Evolutionary conservation across 2,113 vertebrate genomes (phyloP), one percentile per base, ranked within the genome.

Genomic region (Tragelaphus scriptus): DNA sequence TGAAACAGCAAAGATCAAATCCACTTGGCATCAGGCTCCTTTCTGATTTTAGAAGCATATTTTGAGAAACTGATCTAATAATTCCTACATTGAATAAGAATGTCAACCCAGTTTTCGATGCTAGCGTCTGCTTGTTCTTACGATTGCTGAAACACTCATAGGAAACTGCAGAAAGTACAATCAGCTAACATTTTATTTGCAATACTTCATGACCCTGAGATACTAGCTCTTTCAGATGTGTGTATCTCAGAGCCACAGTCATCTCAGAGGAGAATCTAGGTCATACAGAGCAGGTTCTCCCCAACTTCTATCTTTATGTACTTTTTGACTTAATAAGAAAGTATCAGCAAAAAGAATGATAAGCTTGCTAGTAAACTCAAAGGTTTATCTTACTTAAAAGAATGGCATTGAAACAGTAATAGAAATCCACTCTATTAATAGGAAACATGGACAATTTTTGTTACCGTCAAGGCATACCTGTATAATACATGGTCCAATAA

Each of bases 261-360:
- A 68, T 59, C 61, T 91, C 49, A 19, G 25, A 80, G 26, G 92
- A 85, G 21, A 95, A 65, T 96, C 59, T 58, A 89, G 63, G 3
- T 55, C 26, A 90, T 5, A 92, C n/a, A 75, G 28, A 79, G n/a
- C 14, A 58, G 47, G 6, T 49, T 95, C 6, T 85, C 61, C 49
- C 25, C 93, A 89, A 96, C 86, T 97, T 97, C 53, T 61, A 94
- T 90, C 80, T 97, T 65, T 56, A 90, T 51, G 16, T 55, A 40
- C 25, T n/a, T 82, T 75, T 94, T 63, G 65, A 25, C 2, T 23
- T 89, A 49, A 21, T 32, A 88, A 97, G 40, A 93, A 97, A 96
- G 87, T 1, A 90, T 92, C 36, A 92, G 21, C 13, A 79, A 32
- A 94, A 85, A 94, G 19, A n/a, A 1, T 85, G 40, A 28, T 71